Percentiles rank a stretch among this genome's conserved stretches.
Conservation (phyloP, 1,140 invertebrate species). For the Pseudomyrmex concolor region DNA sequence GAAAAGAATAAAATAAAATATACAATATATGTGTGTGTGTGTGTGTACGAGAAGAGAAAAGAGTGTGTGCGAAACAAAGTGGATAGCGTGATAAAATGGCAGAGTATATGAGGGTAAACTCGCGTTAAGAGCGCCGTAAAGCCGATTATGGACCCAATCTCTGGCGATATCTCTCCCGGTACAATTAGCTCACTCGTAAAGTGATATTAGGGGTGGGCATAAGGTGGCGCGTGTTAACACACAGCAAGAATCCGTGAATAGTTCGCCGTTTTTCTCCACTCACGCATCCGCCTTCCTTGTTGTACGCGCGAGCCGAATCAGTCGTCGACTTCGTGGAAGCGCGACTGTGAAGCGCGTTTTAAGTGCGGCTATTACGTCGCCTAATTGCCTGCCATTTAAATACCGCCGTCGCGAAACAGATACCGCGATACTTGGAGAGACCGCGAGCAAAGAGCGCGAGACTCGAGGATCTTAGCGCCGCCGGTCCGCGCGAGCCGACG, state of each 20-base stretch:
- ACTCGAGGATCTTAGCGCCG: slow-evolving; percentile 44
- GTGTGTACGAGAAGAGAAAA: background rate
- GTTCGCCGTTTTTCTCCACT: slow-evolving; percentile 20
- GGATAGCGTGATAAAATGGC: slow-evolving; percentile 8
- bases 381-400: slow-evolving; percentile 77
- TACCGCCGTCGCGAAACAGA: slow-evolving; percentile 67
- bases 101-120: background rate
- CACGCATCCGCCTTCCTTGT: background rate
- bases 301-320: slow-evolving; percentile 40
- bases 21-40: background rate
- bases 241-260: slow-evolving; percentile 58
- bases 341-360: slow-evolving; percentile 54
- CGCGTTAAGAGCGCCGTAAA: slow-evolving; percentile 66
- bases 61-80: background rate
- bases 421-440: slow-evolving; percentile 53
- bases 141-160: slow-evolving; percentile 72
- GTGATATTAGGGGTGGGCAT: slow-evolving; percentile 53
- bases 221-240: slow-evolving; percentile 73
- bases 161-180: slow-evolving; percentile 52
- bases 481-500: slow-evolving; percentile 12
- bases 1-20: background rate
- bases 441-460: slow-evolving; percentile 39
- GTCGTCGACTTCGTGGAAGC: slow-evolving; percentile 59
- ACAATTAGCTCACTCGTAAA: slow-evolving; percentile 75
- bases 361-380: slow-evolving; percentile 75